Evolutionary conservation across 2,113 vertebrate genomes (phyloP).

Genomic region (Mirza zaza): DNA sequence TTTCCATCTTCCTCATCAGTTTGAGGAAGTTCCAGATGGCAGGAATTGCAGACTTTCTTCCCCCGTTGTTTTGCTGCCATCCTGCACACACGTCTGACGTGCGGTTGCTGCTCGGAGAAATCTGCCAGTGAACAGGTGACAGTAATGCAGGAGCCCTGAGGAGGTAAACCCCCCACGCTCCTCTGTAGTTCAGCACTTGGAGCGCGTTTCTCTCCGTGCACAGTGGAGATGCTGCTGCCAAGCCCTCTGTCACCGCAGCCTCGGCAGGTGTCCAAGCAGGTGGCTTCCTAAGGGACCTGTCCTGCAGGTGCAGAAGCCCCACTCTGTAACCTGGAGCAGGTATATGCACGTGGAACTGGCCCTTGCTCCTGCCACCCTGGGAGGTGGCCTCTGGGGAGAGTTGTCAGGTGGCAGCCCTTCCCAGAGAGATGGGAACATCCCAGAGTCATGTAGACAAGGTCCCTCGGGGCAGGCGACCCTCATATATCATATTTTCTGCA

Average conservation of each 20-base stretch:
- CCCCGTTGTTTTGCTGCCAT: no score
- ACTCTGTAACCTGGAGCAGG: accelerated
- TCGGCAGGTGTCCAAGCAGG: accelerated
- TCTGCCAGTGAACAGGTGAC: accelerated
- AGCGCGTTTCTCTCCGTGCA: accelerated
- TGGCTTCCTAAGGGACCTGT: background rate
- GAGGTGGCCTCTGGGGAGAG: background rate
- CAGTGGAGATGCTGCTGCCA: accelerated
- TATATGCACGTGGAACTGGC: accelerated
- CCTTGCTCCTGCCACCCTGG: background rate
- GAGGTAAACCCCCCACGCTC: accelerated
- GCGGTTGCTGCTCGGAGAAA: accelerated
- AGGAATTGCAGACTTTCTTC: background rate
- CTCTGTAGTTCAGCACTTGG: no score
- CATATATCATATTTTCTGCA: no score
- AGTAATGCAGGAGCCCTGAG: accelerated
- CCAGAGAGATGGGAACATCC: accelerated
- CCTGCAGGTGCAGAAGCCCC: background rate
- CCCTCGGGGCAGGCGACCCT: no score
- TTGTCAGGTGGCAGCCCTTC: no score
- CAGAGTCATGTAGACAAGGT: accelerated
- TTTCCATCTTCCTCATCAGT: background rate
- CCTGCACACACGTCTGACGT: accelerated
- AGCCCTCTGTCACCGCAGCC: background rate
- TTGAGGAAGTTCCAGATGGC: background rate